Evolutionary conservation across 2,113 vertebrate species (phyloP).

Genomic region (Melanerpes formicivorus): DNA sequence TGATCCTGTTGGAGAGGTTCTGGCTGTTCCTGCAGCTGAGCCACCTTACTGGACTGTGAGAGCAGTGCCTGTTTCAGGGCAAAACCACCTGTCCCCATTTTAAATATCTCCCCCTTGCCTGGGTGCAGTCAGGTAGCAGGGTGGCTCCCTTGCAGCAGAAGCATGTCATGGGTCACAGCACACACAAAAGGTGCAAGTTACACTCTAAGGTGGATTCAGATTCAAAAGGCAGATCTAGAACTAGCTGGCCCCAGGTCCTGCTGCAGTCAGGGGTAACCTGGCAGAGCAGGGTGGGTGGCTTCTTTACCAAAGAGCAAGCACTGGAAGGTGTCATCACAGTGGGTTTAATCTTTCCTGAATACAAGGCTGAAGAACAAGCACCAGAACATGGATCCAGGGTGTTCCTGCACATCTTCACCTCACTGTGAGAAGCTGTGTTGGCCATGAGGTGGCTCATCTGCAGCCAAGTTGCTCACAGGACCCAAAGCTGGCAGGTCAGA

Average conservation of each 20-base stretch:
- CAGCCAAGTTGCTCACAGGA: background rate
- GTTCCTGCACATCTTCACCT: background rate
- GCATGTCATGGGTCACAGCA: background rate
- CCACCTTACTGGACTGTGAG: fast-evolving
- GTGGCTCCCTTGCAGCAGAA: background rate
- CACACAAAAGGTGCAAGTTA: background rate
- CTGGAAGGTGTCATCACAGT: background rate
- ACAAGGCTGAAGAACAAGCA: background rate
- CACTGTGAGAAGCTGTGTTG: background rate
- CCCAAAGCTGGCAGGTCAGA: background rate
- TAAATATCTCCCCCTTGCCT: background rate
- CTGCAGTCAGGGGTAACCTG: too few species aligned
- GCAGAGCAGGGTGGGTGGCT: too few species aligned
- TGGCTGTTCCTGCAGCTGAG: background rate
- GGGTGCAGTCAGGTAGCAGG: fast-evolving
- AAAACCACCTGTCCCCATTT: background rate
- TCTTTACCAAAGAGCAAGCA: background rate
- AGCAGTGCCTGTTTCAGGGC: background rate
- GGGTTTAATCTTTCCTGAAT: background rate
- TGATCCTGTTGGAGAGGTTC: background rate
- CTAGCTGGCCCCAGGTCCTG: background rate
- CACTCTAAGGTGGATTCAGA: background rate
- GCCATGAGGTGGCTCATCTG: fast-evolving
- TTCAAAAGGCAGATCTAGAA: background rate
- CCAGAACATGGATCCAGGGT: fast-evolving